These are phyloP conservation scores for Tapirus terrestris DNA, from an alignment of 2,113 vertebrate genomes.

Conservation along the genomic window DNA sequence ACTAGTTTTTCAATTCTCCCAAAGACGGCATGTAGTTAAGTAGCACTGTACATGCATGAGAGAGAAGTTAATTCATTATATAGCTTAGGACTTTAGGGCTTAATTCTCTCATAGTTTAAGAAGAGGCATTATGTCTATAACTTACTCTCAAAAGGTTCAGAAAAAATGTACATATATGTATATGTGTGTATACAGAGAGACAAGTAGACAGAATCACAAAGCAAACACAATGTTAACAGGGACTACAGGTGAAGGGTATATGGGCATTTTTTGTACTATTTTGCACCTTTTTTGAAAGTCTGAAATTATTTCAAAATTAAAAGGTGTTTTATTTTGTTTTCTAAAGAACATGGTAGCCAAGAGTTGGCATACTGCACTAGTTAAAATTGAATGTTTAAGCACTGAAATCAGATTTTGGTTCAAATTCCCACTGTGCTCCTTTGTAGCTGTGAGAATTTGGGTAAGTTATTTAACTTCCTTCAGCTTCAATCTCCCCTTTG, in stretches of 20 bases:
- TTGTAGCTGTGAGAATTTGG: not conserved
- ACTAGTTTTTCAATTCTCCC: not conserved
- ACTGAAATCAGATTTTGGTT: constrained; percentile 39
- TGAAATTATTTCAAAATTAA: constrained; percentile 26
- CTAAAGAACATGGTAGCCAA: not conserved
- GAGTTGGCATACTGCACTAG: not conserved
- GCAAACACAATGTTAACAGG: not conserved
- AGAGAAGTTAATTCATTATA: not conserved
- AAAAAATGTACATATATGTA: not conserved
- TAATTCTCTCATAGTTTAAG: not conserved
- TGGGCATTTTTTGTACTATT: not conserved
- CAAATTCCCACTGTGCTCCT: not conserved
- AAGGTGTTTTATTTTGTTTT: not conserved
- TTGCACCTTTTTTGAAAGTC: not conserved
- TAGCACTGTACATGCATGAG: not conserved
- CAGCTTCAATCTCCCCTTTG: not conserved
- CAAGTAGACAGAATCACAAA: not conserved
- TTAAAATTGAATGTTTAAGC: not conserved
- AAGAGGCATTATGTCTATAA: not conserved
- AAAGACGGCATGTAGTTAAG: not conserved
- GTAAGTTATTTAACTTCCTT: not conserved
- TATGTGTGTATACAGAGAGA: not conserved
- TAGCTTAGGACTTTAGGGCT: not conserved
- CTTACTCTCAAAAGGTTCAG: not conserved
- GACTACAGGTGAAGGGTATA: not conserved